A percentile compares a stretch with the other conserved stretches of the same genome.
Conservation (phyloP, 2,797 vertebrate genomes). For the Lithobates sylvaticus region DNA sequence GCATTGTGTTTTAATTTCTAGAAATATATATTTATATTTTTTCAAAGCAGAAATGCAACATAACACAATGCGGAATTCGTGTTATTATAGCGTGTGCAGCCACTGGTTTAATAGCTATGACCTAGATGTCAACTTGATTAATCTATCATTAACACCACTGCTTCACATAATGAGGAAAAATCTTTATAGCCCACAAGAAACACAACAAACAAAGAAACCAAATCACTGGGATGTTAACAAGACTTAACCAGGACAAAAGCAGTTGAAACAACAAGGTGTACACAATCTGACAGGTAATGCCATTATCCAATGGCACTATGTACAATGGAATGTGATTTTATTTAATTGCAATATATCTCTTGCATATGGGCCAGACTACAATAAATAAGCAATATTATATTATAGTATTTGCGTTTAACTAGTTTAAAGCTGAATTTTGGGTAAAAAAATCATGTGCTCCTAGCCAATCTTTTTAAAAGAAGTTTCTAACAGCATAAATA, state of each 20-base stretch:
- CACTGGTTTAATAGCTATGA: slow-evolving; percentile 67
- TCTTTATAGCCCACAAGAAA: slow-evolving; percentile 59
- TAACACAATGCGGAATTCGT: slow-evolving; percentile 33
- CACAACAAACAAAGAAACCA: slow-evolving; percentile 58
- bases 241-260: slow-evolving; percentile 44
- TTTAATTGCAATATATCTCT: background rate
- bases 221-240: slow-evolving; percentile 48
- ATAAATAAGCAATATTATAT: background rate
- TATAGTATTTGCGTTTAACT: background rate
- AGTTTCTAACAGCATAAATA: too few relatives aligned
- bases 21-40: background rate
- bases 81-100: slow-evolving; percentile 59
- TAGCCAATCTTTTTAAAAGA: too few relatives aligned
- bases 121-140: slow-evolving; percentile 66
- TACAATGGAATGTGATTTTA: background rate
- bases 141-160: slow-evolving; percentile 67
- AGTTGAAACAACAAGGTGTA: slow-evolving; percentile 20
- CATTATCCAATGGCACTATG: background rate
- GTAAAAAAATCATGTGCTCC: too few relatives aligned
- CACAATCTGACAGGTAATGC: slow-evolving; percentile 20
- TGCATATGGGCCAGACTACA: background rate
- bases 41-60: slow-evolving; percentile 10
- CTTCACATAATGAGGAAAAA: slow-evolving; percentile 64
- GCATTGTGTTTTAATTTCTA: too few relatives aligned
- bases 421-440: too few relatives aligned